Evolutionary conservation across 2,888 invertebrate species (phyloP).

Genomic region (Chrysomela aeneicollis): DNA sequence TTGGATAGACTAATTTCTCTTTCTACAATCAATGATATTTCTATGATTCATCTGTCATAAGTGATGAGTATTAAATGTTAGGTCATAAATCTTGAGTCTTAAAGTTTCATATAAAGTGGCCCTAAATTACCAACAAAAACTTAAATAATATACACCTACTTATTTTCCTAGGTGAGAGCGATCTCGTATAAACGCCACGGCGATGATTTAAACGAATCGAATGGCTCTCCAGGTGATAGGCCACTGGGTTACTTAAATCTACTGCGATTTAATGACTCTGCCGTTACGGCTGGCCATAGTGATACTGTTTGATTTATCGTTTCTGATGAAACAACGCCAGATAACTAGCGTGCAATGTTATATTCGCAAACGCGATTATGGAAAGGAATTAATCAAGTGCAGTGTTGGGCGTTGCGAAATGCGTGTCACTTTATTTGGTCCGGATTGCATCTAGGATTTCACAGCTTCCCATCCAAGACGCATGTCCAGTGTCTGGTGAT

Average conservation of each 20-base stretch:
- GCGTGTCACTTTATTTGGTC: not conserved
- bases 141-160: conserved; percentile 43
- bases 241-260: conserved; percentile 55
- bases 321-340: conserved; percentile 20
- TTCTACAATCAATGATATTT: too few relatives aligned
- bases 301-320: conserved; percentile 41
- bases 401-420: not conserved
- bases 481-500: not conserved
- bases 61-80: too few relatives aligned
- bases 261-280: conserved; percentile 43
- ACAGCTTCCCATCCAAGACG: not conserved
- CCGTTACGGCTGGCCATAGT: conserved; percentile 39
- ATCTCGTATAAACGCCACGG: conserved; percentile 47
- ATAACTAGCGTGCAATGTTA: not conserved
- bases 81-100: too few relatives aligned
- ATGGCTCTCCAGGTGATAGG: conserved; percentile 55
- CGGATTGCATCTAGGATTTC: not conserved
- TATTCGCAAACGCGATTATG: not conserved
- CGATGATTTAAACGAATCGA: conserved; percentile 50
- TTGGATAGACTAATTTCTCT: too few relatives aligned
- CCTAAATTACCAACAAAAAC: too few relatives aligned
- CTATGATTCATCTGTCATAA: too few relatives aligned
- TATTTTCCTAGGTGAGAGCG: conserved; percentile 43
- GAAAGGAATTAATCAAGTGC: not conserved
- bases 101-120: too few relatives aligned